phyloP scores from a whole-genome alignment of 2,113 vertebrate species.

The Microcebus griseorufus region DNA sequence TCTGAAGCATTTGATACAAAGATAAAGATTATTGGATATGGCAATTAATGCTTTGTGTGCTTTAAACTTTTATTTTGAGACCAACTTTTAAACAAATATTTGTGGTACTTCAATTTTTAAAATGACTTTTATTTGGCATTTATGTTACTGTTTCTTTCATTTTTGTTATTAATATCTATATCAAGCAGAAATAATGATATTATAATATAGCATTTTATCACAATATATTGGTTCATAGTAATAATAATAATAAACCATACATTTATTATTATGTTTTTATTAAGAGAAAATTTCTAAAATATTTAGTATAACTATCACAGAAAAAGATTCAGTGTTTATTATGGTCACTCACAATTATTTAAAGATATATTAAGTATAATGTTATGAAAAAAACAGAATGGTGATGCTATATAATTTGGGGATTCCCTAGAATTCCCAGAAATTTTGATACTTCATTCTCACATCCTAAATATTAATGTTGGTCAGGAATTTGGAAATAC shows the following conservation, averaged over 20 bases:
- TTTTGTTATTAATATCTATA: neutral
- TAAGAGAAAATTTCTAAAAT: neutral
- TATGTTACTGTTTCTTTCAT: conserved; percentile 25
- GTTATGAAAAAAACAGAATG: neutral
- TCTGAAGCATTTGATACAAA: conserved; percentile 31
- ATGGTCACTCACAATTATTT: neutral
- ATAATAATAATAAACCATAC: neutral
- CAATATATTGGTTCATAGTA: neutral
- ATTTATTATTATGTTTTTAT: neutral
- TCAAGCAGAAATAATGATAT: neutral
- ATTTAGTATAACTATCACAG: neutral
- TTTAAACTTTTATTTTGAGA: conserved; percentile 34
- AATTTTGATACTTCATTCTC: neutral
- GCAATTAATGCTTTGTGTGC: neutral
- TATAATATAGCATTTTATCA: neutral
- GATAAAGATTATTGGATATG: neutral
- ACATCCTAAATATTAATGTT: neutral
- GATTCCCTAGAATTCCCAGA: neutral
- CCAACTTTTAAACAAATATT: neutral
- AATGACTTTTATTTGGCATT: conserved; percentile 22
- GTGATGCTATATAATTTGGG: neutral
- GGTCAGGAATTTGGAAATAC: neutral
- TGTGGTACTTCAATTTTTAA: conserved; percentile 6
- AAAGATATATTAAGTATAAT: neutral
- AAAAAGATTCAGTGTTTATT: neutral